Percentiles rank a stretch among this genome's conserved stretches.
These are phyloP conservation scores for Caenorhabditis afra DNA, from an alignment of 2,888 invertebrate genomes.

Conservation along the genomic window DNA sequence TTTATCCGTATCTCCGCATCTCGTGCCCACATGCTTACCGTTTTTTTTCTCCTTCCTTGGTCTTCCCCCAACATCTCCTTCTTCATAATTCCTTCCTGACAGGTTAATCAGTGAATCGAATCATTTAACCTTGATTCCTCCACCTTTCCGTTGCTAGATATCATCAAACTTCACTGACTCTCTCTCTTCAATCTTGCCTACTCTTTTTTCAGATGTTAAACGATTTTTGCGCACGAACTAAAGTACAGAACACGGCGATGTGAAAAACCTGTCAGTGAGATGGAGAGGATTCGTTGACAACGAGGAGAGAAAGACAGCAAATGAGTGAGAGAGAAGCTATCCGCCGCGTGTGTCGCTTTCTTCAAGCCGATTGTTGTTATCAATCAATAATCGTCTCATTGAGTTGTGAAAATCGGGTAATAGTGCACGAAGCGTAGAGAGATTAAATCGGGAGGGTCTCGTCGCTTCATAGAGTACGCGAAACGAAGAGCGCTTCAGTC, in stretches of 20 bases:
- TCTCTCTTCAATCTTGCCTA: not conserved
- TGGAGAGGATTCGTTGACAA: not conserved
- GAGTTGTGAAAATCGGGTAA: slow-evolving; percentile 34
- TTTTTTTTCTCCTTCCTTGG: slow-evolving; percentile 8
- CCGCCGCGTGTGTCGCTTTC: not conserved
- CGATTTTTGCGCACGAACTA: slow-evolving; percentile 21
- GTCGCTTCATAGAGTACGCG: slow-evolving; percentile 17
- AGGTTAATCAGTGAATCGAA: not conserved
- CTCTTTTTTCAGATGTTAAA: not conserved
- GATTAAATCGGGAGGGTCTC: slow-evolving; percentile 26
- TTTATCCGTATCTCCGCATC: slow-evolving; percentile 25
- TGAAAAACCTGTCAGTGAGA: slow-evolving; percentile 27
- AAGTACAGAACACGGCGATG: slow-evolving; percentile 44
- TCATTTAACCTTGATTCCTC: slow-evolving; percentile 7
- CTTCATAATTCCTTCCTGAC: slow-evolving; percentile 2
- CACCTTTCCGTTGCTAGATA: not conserved
- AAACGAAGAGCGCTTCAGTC: slow-evolving; percentile 47
- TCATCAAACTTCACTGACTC: slow-evolving; percentile 1
- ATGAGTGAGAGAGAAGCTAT: not conserved
- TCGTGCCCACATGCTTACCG: slow-evolving; percentile 6
- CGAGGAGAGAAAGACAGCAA: slow-evolving; percentile 11
- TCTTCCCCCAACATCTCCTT: not conserved
- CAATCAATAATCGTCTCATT: slow-evolving; percentile 48
- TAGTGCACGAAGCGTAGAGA: slow-evolving; percentile 52
- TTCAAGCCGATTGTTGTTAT: slow-evolving; percentile 41